phyloP scores from a whole-genome alignment of 2,797 vertebrate species.

The Spinus olivaceus region DNA sequence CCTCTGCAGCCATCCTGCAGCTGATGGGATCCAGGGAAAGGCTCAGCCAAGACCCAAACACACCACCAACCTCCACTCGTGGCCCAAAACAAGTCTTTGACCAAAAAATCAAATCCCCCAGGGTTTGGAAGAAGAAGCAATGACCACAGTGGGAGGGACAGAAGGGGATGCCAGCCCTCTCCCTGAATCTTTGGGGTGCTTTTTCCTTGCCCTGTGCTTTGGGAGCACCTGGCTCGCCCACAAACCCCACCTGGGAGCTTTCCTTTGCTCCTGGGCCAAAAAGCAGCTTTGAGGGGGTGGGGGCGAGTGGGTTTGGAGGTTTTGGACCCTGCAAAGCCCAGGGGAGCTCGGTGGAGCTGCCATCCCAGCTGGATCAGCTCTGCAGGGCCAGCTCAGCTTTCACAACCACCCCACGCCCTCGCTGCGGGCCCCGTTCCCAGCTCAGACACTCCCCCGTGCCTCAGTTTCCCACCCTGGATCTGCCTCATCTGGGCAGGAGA shows the following conservation, averaged over 20 bases:
- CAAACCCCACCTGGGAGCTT: not conserved
- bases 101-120: no score
- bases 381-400: not conserved
- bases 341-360: not conserved
- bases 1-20: not conserved
- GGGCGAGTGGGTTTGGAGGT: not conserved
- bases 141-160: fast-evolving
- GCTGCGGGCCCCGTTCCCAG: slow-evolving; percentile 3
- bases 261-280: not conserved
- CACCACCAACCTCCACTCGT: not conserved
- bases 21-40: not conserved
- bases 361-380: not conserved
- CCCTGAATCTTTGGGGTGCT: not conserved
- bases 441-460: not conserved
- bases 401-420: not conserved
- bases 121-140: not conserved
- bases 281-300: not conserved
- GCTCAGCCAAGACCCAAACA: not conserved
- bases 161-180: not conserved
- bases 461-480: slow-evolving; percentile 9
- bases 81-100: not conserved
- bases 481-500: not conserved
- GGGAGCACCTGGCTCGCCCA: not conserved
- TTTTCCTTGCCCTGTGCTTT: not conserved
- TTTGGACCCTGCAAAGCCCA: not conserved